Evolutionary conservation across 1,140 invertebrate genomes (phyloP).

Genomic region (Ditylenchus dipsaci): DNA sequence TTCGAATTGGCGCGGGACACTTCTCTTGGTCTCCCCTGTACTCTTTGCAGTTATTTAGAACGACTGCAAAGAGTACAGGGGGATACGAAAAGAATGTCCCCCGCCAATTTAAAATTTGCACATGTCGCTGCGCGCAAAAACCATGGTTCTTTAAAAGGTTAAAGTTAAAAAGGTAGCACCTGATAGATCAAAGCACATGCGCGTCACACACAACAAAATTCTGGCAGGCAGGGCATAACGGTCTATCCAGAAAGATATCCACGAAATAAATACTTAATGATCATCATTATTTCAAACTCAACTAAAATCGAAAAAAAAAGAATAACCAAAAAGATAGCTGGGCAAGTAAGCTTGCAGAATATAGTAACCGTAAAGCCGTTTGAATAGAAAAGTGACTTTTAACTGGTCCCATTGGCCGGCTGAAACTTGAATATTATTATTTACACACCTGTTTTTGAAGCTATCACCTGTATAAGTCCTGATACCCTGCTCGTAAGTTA

Average conservation of each 20-base stretch:
- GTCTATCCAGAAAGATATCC: conserved; percentile 48
- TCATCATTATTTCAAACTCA: too few species aligned
- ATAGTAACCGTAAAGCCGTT: conserved; percentile 48
- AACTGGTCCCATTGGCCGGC: background rate
- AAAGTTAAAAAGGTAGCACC: too few species aligned
- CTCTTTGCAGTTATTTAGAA: too few species aligned
- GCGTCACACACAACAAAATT: conserved; percentile 46
- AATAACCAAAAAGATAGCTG: conserved; percentile 43
- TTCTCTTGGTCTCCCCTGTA: too few species aligned
- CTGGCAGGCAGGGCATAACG: conserved; percentile 44
- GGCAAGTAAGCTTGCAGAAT: conserved; percentile 33
- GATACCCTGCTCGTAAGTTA: conserved; percentile 31
- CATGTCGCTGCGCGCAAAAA: too few species aligned
- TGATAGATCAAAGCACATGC: conserved; percentile 35
- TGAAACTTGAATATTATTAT: background rate
- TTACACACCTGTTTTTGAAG: background rate
- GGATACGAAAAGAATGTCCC: too few species aligned
- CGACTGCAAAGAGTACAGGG: too few species aligned
- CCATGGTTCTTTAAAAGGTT: too few species aligned
- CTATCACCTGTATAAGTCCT: conserved; percentile 36
- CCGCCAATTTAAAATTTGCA: too few species aligned
- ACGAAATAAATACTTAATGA: conserved; percentile 51
- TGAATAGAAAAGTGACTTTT: conserved; percentile 39
- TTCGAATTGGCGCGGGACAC: too few species aligned
- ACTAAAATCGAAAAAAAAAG: too few species aligned